Base-by-base conservation (phyloP, 2,797 vertebrate species). In the Gastrophryne carolinensis region DNA sequence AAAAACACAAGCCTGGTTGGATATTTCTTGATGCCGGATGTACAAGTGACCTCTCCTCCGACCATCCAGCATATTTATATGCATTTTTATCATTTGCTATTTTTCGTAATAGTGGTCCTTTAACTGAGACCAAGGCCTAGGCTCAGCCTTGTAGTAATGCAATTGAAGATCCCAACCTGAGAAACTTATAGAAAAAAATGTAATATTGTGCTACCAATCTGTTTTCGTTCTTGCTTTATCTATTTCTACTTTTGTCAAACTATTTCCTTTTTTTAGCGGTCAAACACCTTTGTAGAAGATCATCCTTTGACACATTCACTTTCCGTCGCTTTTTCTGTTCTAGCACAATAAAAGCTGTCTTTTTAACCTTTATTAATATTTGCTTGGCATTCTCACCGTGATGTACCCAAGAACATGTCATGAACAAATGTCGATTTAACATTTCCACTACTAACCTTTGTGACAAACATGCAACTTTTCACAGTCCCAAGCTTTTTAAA, bases 361-460 rank as follows among this genome's bases (percentile, higher is more conserved):
- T 81, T 84, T 79, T 82, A 86, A 86, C 81, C 82, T 87, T 89
- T 88, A 72, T 53, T 79, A 87, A 78, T 88, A 80, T 87, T 85
- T 88, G 79, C 79, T 77, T 87, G 84, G 84, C 79, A 88, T 84
- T 87, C 81, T 83, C 78, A 83, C 44, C 78, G 79, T 81, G 81
- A 87, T 87, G 74, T 49, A 81, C 54, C 57, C 81, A 81, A 9
- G 3, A 73, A 41, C 49, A 73, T 56, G 70, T 79, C 17, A 57
- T 81, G 79, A 86, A 81, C 73, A 83, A 87, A 86, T 72, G 69
- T 70, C 37, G 0, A 77, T 82, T 83, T 85, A 82, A 85, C 34
- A 76, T 84, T 89, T 80, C 58, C 64, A 39, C 73, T 67, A 60
- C 39, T 62, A 80, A 80, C 81, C 26, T 69, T 83, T 78, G 79